phyloP scores from a whole-genome alignment of 2,113 vertebrate species.

The Meleagris gallopavo region DNA sequence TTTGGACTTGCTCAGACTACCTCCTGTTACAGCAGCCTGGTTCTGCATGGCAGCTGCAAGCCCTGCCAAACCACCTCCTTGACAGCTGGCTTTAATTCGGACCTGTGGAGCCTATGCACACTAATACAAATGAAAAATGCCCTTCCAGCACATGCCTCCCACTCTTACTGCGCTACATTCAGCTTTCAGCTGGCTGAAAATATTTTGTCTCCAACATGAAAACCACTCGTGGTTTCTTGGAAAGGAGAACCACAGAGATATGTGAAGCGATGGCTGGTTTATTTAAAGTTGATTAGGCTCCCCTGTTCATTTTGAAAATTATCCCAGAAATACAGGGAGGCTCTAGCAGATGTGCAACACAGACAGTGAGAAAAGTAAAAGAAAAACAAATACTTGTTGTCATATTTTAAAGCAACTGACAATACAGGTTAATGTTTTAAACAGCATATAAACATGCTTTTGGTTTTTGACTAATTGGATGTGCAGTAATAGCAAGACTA shows the following conservation, averaged over 20 bases:
- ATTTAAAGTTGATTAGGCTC: background rate
- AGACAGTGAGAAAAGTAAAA: background rate
- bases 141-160: background rate
- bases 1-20: constrained; percentile 10
- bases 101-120: background rate
- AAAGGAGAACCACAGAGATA: background rate
- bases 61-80: background rate
- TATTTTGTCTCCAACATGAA: background rate
- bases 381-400: background rate
- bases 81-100: background rate
- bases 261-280: background rate
- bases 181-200: background rate
- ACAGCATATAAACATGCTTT: rapidly evolving
- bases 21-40: background rate
- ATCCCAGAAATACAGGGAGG: background rate
- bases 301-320: background rate
- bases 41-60: background rate
- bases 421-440: background rate
- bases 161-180: background rate
- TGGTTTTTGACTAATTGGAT: background rate
- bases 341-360: background rate
- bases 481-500: background rate
- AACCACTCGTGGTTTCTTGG: background rate
- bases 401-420: background rate
- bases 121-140: background rate